These are phyloP conservation scores for Aptenodytes patagonicus DNA, from an alignment of 2,113 vertebrate species.

Conservation along the genomic window DNA sequence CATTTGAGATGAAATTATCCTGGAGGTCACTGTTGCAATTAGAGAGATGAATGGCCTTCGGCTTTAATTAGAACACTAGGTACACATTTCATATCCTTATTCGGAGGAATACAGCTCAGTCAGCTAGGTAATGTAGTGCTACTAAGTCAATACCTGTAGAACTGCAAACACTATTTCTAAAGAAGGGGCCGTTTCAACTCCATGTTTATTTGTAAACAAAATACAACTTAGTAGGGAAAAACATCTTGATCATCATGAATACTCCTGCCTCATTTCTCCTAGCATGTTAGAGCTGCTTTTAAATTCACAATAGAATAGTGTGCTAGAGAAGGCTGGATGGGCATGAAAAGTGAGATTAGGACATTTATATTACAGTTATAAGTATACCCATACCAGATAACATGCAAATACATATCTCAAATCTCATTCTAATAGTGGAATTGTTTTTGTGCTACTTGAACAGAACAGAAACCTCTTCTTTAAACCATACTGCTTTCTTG, in stretches of 20 bases:
- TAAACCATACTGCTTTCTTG: neutral
- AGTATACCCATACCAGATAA: neutral
- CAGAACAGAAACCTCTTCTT: neutral
- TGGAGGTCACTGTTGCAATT: conserved; percentile 89
- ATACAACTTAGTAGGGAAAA: no score
- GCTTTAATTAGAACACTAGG: conserved; percentile 92
- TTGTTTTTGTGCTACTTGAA: neutral
- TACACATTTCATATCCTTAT: conserved; percentile 82
- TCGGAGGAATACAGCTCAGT: conserved; percentile 75
- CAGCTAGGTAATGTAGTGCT: neutral
- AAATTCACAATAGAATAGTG: no score
- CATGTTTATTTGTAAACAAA: no score
- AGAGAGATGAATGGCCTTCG: conserved; percentile 88
- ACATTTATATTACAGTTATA: neutral
- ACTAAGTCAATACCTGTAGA: no score
- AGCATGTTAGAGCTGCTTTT: no score
- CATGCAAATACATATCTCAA: neutral
- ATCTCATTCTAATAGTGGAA: neutral
- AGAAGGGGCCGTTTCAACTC: no score
- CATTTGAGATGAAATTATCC: conserved; percentile 85
- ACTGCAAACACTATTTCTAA: no score
- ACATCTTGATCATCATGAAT: no score
- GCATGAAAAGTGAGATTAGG: neutral
- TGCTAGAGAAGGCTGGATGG: neutral
- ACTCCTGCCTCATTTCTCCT: no score